Conservation (phyloP, 2,113 vertebrate genomes). For the Corythaeola cristata region DNA sequence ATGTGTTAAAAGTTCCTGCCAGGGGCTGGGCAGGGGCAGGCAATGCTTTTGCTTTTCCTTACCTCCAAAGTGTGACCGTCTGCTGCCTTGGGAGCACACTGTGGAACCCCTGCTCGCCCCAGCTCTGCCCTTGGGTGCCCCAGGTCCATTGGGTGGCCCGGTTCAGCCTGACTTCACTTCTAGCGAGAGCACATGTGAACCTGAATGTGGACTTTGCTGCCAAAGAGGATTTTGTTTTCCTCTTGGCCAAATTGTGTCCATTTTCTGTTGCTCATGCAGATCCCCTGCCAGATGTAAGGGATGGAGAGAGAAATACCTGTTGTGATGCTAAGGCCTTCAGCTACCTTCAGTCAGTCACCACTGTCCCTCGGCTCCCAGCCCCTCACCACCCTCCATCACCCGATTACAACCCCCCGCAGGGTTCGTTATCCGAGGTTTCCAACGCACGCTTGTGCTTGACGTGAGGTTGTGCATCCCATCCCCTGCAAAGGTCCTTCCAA, state of each 20-base stretch:
- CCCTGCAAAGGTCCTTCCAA: not conserved
- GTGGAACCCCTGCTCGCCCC: not conserved
- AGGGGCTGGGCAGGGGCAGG: not conserved
- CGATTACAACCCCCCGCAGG: rapidly evolving
- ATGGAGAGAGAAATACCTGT: not conserved
- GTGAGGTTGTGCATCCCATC: not conserved
- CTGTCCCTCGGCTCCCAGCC: not conserved
- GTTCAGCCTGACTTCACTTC: not conserved
- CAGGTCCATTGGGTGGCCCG: not conserved
- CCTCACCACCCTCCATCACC: not conserved
- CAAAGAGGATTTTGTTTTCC: not conserved
- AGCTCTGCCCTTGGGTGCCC: not conserved
- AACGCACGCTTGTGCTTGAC: rapidly evolving
- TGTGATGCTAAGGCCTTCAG: not conserved
- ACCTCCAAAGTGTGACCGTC: not conserved
- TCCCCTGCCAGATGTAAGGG: not conserved
- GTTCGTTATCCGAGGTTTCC: not conserved
- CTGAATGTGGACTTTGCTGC: not conserved
- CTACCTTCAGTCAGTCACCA: not conserved
- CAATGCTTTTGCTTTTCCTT: not conserved
- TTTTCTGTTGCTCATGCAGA: not conserved
- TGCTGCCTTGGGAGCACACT: not conserved
- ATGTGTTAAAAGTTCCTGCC: not conserved
- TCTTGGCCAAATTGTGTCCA: rapidly evolving
- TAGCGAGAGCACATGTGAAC: not conserved